Evolutionary conservation across 2,888 invertebrate genomes (phyloP).

Genomic region (Nomada hirtipes): DNA sequence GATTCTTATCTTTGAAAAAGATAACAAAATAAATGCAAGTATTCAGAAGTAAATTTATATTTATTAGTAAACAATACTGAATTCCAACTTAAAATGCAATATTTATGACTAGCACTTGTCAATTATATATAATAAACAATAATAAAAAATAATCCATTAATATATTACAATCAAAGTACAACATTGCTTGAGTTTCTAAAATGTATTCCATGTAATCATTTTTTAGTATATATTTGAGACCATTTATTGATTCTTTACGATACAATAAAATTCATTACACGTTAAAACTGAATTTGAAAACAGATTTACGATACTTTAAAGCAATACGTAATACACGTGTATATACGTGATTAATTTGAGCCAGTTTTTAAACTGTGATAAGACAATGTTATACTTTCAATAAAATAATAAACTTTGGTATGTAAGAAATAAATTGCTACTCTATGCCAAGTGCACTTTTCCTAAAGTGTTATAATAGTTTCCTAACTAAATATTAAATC

Average conservation of each 20-base stretch:
- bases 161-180: conserved; percentile 65
- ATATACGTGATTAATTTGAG: background rate
- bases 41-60: conserved; percentile 65
- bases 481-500: conserved; percentile 48
- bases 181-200: conserved; percentile 38
- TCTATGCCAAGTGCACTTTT: conserved; percentile 66
- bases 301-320: background rate
- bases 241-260: background rate
- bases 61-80: conserved; percentile 74
- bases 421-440: conserved; percentile 63
- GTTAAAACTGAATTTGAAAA: background rate
- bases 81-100: conserved; percentile 69
- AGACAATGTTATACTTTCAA: conserved; percentile 66
- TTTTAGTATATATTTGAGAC: background rate
- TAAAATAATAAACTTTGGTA: conserved; percentile 70
- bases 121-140: conserved; percentile 64
- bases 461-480: conserved; percentile 28
- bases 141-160: conserved; percentile 61
- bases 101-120: conserved; percentile 72
- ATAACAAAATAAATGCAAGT: conserved; percentile 62
- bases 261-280: background rate
- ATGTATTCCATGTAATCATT: background rate
- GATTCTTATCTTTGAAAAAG: conserved; percentile 47
- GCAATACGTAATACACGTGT: background rate
- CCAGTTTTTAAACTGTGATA: background rate